Conservation (phyloP, 2,797 vertebrate species). For the Strix occidentalis region DNA sequence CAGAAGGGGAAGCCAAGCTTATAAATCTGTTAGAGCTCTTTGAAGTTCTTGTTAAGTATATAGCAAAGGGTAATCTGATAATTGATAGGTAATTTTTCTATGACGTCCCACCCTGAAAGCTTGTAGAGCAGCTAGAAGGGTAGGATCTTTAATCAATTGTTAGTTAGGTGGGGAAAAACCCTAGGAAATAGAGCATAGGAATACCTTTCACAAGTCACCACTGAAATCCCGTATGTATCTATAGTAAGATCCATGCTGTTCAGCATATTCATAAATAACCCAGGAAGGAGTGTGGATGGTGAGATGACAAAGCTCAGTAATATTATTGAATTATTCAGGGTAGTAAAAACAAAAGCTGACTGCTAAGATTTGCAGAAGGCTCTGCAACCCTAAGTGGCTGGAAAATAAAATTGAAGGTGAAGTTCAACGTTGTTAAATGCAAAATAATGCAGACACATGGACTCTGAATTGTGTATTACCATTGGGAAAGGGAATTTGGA, state of each 20-base stretch:
- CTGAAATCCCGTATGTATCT: not conserved
- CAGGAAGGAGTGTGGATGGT: not conserved
- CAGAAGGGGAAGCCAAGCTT: not conserved
- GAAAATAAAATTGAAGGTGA: not conserved
- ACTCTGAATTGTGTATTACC: not conserved
- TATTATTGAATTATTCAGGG: slow-evolving; percentile 14
- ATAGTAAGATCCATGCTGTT: not conserved
- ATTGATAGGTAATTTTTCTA: not conserved
- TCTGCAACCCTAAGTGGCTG: not conserved
- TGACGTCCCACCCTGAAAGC: not conserved
- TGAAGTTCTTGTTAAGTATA: not conserved
- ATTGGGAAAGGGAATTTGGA: not conserved
- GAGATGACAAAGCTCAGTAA: not conserved
- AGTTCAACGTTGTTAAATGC: not conserved
- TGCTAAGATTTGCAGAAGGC: not conserved
- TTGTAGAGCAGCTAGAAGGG: not conserved
- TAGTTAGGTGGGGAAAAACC: not conserved
- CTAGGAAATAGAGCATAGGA: not conserved
- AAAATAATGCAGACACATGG: not conserved
- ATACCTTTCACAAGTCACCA: not conserved
- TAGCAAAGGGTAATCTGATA: not conserved
- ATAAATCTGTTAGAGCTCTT: not conserved
- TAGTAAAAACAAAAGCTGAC: not conserved
- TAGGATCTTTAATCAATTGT: not conserved
- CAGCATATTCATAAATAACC: not conserved